Base-by-base conservation (phyloP, 2,797 vertebrate species). In the Leptoclinus maculatus region DNA sequence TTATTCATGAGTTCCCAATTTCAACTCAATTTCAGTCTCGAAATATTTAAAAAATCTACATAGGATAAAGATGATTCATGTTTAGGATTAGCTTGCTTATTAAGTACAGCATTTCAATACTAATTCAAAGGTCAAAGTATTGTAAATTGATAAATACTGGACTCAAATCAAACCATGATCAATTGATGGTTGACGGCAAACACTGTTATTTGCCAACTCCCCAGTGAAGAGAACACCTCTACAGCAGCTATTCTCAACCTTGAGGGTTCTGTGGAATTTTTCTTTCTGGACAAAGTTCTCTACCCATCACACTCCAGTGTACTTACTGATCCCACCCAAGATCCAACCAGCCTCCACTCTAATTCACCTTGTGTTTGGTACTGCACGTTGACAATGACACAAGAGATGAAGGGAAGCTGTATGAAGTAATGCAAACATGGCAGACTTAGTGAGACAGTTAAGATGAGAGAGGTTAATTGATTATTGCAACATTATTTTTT, bases 1-100 rank as follows among this genome's bases (percentile, higher is more conserved):
- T 90, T 80, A 81, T 87, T 86, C 51, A 80, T 80, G 53, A 4
- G 11, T 41, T 79, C 60, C 59, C 39, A 73, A 63, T 47, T 75
- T 80, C 64, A 89, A 66, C 58, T 90, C 79, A 70, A 60, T 85
- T 76, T 66, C 43, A 65, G 29, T 27, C 39, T 27, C 36, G 29
- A 29, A 54, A 67, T 68, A 70, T 79, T 80, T 83, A n/a, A 58
- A 59, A 25, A 19, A 27, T 67, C 59, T 36, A 64, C 63, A 66
- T 16, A 41, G 36, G 34, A 51, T 58, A 25, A 74, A 66, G 21
- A 57, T 43, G 29, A 11, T 17, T 49, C 14, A 23, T 75, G 36
- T 64, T 66, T 58, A 36, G 13, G 29, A 67, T 43, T 27, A 49
- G 27, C 38, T 57, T 10, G 5, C 39, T 45, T 29, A 71, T 59